Evolutionary conservation across 2,888 invertebrate species (phyloP).

Genomic region (Drosophila limbata): DNA sequence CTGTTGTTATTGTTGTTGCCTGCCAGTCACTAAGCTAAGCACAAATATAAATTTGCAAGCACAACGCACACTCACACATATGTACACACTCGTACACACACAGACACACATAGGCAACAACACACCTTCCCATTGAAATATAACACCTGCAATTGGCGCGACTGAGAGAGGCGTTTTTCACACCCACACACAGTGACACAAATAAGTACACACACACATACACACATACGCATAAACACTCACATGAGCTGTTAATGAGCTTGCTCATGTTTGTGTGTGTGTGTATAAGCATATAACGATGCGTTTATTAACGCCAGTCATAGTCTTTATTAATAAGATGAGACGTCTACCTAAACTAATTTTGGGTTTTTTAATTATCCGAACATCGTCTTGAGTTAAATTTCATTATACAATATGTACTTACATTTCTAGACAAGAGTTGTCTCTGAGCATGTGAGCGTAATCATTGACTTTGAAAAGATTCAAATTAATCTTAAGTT

Average conservation of each 20-base stretch:
- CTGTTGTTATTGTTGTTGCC: slow-evolving; percentile 35
- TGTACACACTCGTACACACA: slow-evolving; percentile 13
- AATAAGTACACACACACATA: slow-evolving; percentile 39
- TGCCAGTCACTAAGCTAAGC: slow-evolving; percentile 66
- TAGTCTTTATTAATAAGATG: slow-evolving; percentile 69
- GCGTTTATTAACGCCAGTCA: slow-evolving; percentile 73
- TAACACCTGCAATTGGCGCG: slow-evolving; percentile 77
- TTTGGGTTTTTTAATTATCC: slow-evolving; percentile 60
- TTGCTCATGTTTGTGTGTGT: slow-evolving; percentile 11
- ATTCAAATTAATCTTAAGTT: too few species aligned
- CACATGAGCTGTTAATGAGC: slow-evolving; percentile 39
- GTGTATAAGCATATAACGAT: slow-evolving; percentile 51
- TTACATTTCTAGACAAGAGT: neutral
- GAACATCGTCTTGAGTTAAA: slow-evolving; percentile 42
- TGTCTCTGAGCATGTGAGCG: neutral
- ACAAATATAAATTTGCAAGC: slow-evolving; percentile 72
- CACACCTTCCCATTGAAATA: slow-evolving; percentile 69
- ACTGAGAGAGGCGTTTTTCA: slow-evolving; percentile 48
- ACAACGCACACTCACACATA: slow-evolving; percentile 20
- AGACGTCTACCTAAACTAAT: slow-evolving; percentile 59
- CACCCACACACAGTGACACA: slow-evolving; percentile 54
- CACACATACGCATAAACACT: slow-evolving; percentile 18
- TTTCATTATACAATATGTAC: slow-evolving; percentile 20
- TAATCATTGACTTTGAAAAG: neutral
- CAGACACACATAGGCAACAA: slow-evolving; percentile 4